Base-by-base conservation (phyloP, 2,888 invertebrate species). In the Erynnis tages region DNA sequence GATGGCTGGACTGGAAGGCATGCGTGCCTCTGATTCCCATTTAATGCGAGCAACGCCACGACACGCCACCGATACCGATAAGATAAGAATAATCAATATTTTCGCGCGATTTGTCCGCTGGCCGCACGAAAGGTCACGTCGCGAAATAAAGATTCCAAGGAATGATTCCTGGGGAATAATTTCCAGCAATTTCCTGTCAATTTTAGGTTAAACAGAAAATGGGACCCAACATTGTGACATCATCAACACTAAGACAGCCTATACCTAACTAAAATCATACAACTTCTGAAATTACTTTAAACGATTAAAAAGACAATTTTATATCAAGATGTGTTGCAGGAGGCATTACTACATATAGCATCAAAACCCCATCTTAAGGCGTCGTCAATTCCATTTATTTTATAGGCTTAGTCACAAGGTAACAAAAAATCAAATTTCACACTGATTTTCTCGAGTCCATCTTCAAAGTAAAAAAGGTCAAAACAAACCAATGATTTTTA, bases 81-180 rank as follows among this genome's bases (percentile, higher is more conserved):
- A 71, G 71, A 72, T 72, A 72, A 73, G 68, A 57, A 60, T 60
- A 73, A 73, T 73, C 73, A 62, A 73, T 71, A 88, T 75, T 80
- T 88, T 88, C 81, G 88, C 87, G 83, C 87, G 83, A 85, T 83
- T 78, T 73, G 71, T 72, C 53, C 75, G 69, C 69, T 62, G 70
- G 67, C 75, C 71, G 67, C 83, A 82, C 83, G 82, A 87, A 86
- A 88, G 88, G 87, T 87, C 86, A 79, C 50, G 50, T 47, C 43
- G 62, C 60, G 50, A 63, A 63, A 52, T 54, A 37, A 52, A 54
- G 29, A 23, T 43, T 30, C 3, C 32, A 4, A 8, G 14, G 21
- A 14, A 25, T n/a, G 11, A 17, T 34, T 41, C 25, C 4, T 34
- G 23, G 23, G 16, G 16, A 23, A 38, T 11, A 30, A 43, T n/a